A percentile compares a stretch with the other conserved stretches of the same genome.
phyloP scores from a whole-genome alignment of 2,113 vertebrate genomes.

The Tonatia bakeri region DNA sequence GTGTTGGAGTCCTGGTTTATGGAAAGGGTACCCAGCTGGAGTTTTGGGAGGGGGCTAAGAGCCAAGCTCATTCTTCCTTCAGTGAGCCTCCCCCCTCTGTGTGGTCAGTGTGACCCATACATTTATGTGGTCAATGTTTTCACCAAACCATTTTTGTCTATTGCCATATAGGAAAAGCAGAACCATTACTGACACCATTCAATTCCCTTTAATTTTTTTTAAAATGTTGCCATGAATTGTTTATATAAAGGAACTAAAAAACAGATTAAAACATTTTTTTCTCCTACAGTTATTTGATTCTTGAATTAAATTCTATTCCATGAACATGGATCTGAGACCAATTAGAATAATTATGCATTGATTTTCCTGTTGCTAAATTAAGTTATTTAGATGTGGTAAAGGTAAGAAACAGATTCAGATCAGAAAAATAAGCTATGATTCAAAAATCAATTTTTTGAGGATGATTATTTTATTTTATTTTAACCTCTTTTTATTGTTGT shows the following conservation, averaged over 20 bases:
- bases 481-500: too few relatives aligned
- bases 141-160: background rate
- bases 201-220: background rate
- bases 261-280: slow-evolving; percentile 56
- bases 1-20: background rate
- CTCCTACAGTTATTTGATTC: slow-evolving; percentile 52
- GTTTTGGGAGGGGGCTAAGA: background rate
- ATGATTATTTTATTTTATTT: background rate
- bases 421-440: slow-evolving; percentile 56
- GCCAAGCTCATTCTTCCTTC: background rate
- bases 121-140: background rate
- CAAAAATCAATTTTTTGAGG: slow-evolving; percentile 15
- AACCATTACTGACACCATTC: background rate
- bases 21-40: background rate
- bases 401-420: slow-evolving; percentile 59
- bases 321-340: slow-evolving; percentile 62
- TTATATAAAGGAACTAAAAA: slow-evolving; percentile 44
- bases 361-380: slow-evolving; percentile 63
- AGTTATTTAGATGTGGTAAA: slow-evolving; percentile 14
- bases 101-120: background rate
- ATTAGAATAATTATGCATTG: slow-evolving; percentile 75
- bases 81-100: background rate
- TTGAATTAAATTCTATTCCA: slow-evolving; percentile 43
- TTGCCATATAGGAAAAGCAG: background rate
- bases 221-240: background rate